These are phyloP conservation scores for Lontra canadensis DNA, from an alignment of 2,113 vertebrate genomes.

Conservation along the genomic window DNA sequence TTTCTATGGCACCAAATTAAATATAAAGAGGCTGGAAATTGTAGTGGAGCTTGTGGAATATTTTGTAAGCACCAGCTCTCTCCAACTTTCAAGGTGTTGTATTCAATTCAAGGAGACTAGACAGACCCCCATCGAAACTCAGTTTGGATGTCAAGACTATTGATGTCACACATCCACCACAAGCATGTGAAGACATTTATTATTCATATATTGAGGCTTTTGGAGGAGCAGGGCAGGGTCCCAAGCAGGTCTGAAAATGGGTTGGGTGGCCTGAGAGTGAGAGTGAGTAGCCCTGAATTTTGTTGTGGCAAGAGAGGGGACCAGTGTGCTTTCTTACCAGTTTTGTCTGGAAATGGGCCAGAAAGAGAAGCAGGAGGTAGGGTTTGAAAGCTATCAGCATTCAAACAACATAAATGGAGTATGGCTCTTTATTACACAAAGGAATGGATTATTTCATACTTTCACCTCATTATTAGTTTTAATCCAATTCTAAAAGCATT, in stretches of 20 bases:
- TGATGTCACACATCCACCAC: not conserved
- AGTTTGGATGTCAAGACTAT: not conserved
- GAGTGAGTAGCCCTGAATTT: not conserved
- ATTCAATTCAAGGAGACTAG: not conserved
- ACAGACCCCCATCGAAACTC: not conserved
- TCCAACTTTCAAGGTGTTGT: not conserved
- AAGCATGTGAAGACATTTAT: not conserved
- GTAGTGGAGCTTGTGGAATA: not conserved
- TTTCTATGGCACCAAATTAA: not conserved
- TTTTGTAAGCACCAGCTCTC: not conserved
- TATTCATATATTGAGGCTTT: not conserved
- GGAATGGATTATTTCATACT: not conserved
- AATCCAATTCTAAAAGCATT: not conserved
- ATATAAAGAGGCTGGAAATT: not conserved
- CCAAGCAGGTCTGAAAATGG: not conserved
- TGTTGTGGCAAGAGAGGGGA: not conserved
- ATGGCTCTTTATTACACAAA: not conserved
- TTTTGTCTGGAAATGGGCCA: not conserved
- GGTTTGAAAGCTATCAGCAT: not conserved
- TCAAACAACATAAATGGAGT: not conserved
- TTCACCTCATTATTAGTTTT: not conserved
- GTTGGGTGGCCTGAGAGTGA: not conserved
- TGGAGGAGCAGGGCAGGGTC: not conserved
- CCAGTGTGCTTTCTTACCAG: not conserved
- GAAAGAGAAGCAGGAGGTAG: not conserved